These are phyloP conservation scores for Theropithecus gelada DNA, from an alignment of 2,113 vertebrate genomes.

Conservation along the genomic window DNA sequence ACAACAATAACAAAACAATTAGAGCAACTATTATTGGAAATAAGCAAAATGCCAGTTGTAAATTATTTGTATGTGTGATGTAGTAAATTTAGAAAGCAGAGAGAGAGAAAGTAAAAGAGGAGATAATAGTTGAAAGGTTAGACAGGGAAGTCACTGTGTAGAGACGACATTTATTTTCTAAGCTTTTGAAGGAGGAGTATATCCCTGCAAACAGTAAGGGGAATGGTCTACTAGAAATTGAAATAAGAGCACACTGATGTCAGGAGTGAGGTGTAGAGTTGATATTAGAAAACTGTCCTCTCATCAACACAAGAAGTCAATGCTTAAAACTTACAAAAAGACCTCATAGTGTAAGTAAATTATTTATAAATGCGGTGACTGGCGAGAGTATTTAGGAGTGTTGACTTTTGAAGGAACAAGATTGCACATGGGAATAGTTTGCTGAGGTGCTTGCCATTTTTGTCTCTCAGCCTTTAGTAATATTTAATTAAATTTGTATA, in stretches of 20 bases:
- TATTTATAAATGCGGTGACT: background rate
- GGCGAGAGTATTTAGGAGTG: background rate
- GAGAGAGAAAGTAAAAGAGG: background rate
- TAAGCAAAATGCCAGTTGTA: background rate
- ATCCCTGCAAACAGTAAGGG: background rate
- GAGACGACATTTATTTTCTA: background rate
- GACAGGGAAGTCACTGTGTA: background rate
- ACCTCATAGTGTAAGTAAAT: background rate
- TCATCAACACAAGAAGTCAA: background rate
- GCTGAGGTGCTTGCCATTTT: background rate
- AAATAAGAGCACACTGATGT: background rate
- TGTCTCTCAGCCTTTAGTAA: background rate
- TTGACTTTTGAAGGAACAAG: background rate
- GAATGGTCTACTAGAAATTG: background rate
- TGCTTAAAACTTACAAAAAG: background rate
- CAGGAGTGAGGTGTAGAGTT: background rate
- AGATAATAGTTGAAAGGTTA: background rate
- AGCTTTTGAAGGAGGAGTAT: background rate
- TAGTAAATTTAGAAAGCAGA: background rate
- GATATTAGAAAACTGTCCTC: background rate
- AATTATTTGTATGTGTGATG: background rate
- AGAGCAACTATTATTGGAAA: background rate
- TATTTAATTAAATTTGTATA: background rate
- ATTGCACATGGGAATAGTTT: background rate
- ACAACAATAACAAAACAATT: background rate